phyloP scores from a whole-genome alignment of 92 coral and sea anemone species.

The Heteractis magnifica region DNA sequence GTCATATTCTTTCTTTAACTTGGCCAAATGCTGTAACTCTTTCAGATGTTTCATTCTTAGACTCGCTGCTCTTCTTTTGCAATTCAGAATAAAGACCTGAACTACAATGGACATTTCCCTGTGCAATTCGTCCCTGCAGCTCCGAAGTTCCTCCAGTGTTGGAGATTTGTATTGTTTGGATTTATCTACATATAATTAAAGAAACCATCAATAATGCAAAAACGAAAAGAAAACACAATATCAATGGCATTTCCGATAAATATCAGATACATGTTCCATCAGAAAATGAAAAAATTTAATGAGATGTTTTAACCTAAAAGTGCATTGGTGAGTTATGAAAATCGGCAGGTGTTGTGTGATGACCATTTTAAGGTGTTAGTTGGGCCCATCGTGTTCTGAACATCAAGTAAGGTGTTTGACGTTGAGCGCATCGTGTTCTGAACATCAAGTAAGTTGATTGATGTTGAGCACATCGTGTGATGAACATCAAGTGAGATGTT shows the following conservation, averaged over 20 bases:
- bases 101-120: conserved; percentile 70
- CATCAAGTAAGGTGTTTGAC: too few relatives aligned
- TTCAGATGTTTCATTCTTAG: conserved; percentile 60
- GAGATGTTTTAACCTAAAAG: too few relatives aligned
- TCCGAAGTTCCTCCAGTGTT: conserved; percentile 22
- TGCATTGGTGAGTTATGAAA: too few relatives aligned
- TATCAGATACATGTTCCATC: too few relatives aligned
- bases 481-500: too few relatives aligned
- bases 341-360: too few relatives aligned
- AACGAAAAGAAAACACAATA: not conserved
- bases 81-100: conserved; percentile 50
- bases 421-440: too few relatives aligned
- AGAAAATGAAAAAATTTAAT: too few relatives aligned
- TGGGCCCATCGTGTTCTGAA: too few relatives aligned
- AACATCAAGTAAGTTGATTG: too few relatives aligned
- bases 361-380: too few relatives aligned
- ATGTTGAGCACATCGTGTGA: too few relatives aligned
- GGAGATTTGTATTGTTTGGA: conserved; percentile 28
- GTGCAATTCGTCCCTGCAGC: conserved; percentile 41
- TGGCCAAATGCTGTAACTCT: conserved; percentile 65
- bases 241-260: not conserved
- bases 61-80: conserved; percentile 41
- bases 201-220: not conserved
- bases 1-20: conserved; percentile 48
- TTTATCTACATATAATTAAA: conserved; percentile 27